Evolutionary conservation across 2,888 invertebrate genomes (phyloP).

Genomic region (Rhaphigaster nebulosa): DNA sequence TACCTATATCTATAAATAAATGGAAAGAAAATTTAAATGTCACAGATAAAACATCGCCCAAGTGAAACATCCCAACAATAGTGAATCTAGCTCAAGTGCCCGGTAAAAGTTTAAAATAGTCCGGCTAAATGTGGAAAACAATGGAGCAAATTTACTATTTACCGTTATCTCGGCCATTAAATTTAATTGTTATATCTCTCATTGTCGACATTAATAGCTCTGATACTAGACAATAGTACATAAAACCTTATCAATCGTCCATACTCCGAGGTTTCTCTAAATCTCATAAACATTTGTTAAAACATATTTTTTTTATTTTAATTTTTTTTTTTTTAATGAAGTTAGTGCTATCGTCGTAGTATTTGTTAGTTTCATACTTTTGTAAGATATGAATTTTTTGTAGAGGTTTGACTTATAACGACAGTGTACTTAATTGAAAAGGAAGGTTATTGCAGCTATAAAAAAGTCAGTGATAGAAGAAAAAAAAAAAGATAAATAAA

Average conservation of each 20-base stretch:
- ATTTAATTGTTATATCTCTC: constrained; percentile 32
- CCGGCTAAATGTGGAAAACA: constrained; percentile 13
- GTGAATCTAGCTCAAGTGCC: neutral
- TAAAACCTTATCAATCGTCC: constrained; percentile 37
- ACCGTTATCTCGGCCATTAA: constrained; percentile 21
- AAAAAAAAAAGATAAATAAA: neutral
- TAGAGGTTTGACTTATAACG: constrained; percentile 4
- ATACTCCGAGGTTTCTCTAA: constrained; percentile 30
- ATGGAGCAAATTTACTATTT: constrained; percentile 38
- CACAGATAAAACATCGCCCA: neutral
- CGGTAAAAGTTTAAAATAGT: neutral
- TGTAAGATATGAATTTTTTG: neutral
- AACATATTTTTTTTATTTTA: neutral
- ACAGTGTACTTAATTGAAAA: constrained; percentile 39
- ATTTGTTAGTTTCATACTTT: neutral
- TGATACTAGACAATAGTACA: constrained; percentile 34
- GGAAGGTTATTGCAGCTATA: constrained; percentile 50
- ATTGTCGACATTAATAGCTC: constrained; percentile 28
- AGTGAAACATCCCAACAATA: neutral
- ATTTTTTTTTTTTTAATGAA: neutral
- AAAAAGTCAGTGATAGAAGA: constrained; percentile 28
- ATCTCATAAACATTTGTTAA: constrained; percentile 29
- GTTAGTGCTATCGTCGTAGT: neutral
- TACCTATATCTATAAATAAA: neutral
- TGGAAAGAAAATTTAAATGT: neutral